Conservation (phyloP, 2,797 vertebrate genomes). For the Helicolenus hilgendorfi region DNA sequence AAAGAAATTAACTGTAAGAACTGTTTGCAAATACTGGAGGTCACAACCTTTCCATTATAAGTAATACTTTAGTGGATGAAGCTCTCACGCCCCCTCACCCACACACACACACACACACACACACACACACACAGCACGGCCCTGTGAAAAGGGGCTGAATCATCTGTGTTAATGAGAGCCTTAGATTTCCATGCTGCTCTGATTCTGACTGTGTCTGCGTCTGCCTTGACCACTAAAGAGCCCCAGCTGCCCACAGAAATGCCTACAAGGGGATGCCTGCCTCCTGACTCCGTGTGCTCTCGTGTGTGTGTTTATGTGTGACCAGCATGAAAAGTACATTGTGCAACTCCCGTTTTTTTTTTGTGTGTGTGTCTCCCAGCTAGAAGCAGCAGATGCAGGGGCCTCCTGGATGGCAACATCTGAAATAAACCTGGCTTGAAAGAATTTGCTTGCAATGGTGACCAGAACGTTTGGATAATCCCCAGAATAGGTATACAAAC, state of each 20-base stretch:
- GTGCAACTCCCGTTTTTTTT: neutral
- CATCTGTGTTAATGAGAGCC: constrained; percentile 79
- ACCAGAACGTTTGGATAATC: constrained; percentile 11
- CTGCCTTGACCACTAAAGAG: constrained; percentile 80
- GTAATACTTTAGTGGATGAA: constrained; percentile 27
- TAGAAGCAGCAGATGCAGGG: constrained; percentile 16
- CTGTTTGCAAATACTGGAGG: constrained; percentile 54
- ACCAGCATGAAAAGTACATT: constrained; percentile 44
- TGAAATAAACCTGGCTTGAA: constrained; percentile 37
- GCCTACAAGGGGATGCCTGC: constrained; percentile 68
- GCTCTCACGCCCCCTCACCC: constrained; percentile 13
- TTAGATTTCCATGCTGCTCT: constrained; percentile 69
- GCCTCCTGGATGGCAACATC: constrained; percentile 17
- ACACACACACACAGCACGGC: constrained; percentile 14
- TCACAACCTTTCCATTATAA: constrained; percentile 57
- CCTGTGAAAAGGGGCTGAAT: constrained; percentile 78
- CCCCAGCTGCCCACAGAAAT: constrained; percentile 77
- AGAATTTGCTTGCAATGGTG: neutral
- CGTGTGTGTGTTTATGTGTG: constrained; percentile 29
- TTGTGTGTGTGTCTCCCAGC: constrained; percentile 9
- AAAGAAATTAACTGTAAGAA: constrained; percentile 24
- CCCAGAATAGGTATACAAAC: neutral
- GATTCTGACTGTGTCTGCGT: constrained; percentile 77
- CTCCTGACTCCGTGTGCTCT: constrained; percentile 39
- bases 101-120: constrained; percentile 17